These are phyloP conservation scores for Pelusios castaneus DNA, from an alignment of 2,113 vertebrate species.

Conservation along the genomic window DNA sequence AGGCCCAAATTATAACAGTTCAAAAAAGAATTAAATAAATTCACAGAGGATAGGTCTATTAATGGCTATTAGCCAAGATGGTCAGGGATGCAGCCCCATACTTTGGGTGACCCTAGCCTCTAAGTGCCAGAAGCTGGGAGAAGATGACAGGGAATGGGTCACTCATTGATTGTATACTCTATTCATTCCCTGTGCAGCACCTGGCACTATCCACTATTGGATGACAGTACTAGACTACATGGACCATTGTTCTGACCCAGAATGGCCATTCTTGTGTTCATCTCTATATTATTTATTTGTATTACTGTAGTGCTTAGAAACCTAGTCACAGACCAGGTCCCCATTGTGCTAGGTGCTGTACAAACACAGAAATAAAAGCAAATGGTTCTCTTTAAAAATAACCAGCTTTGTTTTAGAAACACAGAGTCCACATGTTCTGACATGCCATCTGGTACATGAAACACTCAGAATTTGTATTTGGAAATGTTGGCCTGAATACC, in stretches of 20 bases:
- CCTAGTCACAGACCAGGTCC: too few relatives aligned
- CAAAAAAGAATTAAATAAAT: neutral
- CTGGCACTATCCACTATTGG: neutral
- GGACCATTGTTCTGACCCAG: neutral
- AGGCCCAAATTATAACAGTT: neutral
- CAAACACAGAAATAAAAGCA: neutral
- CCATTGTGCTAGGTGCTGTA: neutral
- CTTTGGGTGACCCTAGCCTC: neutral
- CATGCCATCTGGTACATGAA: neutral
- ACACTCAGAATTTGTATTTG: neutral
- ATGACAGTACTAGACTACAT: neutral
- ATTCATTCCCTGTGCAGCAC: neutral
- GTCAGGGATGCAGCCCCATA: neutral
- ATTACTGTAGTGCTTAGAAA: neutral
- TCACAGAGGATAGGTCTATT: neutral
- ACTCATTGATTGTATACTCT: neutral
- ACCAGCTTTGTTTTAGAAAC: neutral
- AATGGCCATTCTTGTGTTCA: neutral
- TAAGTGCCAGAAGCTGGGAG: neutral
- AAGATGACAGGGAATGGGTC: neutral
- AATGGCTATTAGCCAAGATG: neutral
- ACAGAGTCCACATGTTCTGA: neutral
- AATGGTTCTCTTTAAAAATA: neutral
- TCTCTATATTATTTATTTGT: neutral
- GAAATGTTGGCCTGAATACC: slow-evolving; percentile 19